Percentiles rank a stretch among this genome's conserved stretches.
phyloP scores from a whole-genome alignment of 1,140 invertebrate genomes.

The Dendrolimus kikuchii region DNA sequence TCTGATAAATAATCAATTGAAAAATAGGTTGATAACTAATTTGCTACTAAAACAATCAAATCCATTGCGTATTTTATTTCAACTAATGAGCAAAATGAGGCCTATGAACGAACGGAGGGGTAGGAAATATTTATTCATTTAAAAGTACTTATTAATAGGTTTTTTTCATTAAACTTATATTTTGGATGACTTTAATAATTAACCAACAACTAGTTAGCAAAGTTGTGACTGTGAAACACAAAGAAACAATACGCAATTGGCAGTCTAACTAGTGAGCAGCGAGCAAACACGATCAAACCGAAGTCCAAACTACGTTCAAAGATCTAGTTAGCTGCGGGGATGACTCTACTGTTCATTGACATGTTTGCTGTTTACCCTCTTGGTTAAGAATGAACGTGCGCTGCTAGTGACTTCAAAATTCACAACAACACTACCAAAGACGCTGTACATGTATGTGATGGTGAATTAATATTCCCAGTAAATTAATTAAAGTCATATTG shows the following conservation, averaged over 20 bases:
- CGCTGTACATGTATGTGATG: not conserved
- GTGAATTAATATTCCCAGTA: not conserved
- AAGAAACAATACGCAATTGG: constrained; percentile 56
- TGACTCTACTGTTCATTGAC: constrained; percentile 35
- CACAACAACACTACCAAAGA: not conserved
- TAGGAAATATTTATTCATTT: not conserved
- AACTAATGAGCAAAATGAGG: too few relatives aligned
- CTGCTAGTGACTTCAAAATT: constrained; percentile 10
- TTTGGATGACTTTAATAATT: constrained; percentile 25
- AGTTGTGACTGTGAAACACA: constrained; percentile 56
- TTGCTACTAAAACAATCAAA: too few relatives aligned
- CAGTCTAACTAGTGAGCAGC: constrained; percentile 52
- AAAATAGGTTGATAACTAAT: too few relatives aligned
- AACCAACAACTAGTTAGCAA: constrained; percentile 59
- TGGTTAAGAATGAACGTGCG: constrained; percentile 16
- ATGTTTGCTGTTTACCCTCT: constrained; percentile 28
- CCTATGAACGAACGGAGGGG: too few relatives aligned
- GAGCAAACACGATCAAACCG: constrained; percentile 57
- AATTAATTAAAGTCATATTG: constrained; percentile 8
- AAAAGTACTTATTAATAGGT: not conserved
- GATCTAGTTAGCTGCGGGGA: constrained; percentile 58
- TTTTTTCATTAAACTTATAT: constrained; percentile 14
- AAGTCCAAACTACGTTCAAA: constrained; percentile 57
- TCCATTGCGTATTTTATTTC: too few relatives aligned
- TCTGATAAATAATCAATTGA: too few relatives aligned